phyloP scores from a whole-genome alignment of 1,140 invertebrate species.

The Frieseomelitta varia region DNA sequence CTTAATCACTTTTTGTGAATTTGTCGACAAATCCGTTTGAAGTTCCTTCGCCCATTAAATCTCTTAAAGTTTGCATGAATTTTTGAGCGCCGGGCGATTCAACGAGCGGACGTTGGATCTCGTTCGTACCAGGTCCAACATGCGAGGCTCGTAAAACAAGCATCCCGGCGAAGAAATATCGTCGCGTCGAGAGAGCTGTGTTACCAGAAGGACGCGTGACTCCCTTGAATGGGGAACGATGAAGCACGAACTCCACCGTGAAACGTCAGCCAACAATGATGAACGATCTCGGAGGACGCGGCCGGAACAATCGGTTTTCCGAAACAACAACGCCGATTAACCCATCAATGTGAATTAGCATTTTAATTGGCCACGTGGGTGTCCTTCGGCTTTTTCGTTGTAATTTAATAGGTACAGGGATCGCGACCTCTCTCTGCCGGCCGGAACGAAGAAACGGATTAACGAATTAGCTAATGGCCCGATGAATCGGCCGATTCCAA shows the following conservation, averaged over 20 bases:
- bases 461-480: conserved; percentile 63
- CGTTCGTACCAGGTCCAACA: not conserved
- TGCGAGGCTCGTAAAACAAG: not conserved
- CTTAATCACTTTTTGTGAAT: not conserved
- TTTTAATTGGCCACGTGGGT: conserved; percentile 61
- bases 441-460: conserved; percentile 51
- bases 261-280: conserved; percentile 9
- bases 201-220: not conserved
- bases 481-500: conserved; percentile 45
- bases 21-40: not conserved
- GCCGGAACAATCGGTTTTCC: conserved; percentile 42
- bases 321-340: conserved; percentile 55
- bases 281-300: conserved; percentile 5
- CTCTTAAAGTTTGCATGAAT: not conserved
- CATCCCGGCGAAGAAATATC: not conserved
- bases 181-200: conserved; percentile 10
- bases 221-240: not conserved
- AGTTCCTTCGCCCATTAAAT: not conserved
- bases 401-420: not conserved
- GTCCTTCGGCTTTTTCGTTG: conserved; percentile 25
- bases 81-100: not conserved
- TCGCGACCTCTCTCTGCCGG: conserved; percentile 44
- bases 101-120: not conserved
- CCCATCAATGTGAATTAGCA: conserved; percentile 54
- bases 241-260: not conserved